Conservation (phyloP, 2,797 vertebrate genomes). For the Thaleichthys pacificus region DNA sequence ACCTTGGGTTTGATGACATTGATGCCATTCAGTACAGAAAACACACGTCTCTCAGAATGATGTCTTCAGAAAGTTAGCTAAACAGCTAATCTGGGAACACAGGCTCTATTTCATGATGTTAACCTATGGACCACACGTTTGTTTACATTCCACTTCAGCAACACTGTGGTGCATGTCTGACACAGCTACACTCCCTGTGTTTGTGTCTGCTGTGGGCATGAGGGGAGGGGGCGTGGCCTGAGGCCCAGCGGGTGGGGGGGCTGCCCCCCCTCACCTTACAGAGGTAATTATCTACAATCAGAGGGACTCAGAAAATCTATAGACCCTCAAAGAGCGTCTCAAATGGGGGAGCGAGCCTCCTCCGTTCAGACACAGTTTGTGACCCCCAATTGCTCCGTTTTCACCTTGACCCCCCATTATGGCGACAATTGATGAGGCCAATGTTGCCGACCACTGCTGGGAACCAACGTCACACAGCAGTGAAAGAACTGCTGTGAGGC, state of each 20-base stretch:
- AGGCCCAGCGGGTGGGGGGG: constrained; percentile 27
- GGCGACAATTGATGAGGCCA: constrained; percentile 24
- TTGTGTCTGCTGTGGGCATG: neutral
- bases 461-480: constrained; percentile 26
- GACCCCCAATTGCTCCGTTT: constrained; percentile 24
- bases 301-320: constrained; percentile 43
- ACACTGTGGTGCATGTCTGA: no score
- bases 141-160: no score
- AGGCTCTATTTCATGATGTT: neutral
- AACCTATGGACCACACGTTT: neutral
- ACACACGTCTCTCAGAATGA: neutral
- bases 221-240: neutral
- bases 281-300: constrained; percentile 63
- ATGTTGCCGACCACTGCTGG: constrained; percentile 19
- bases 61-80: neutral
- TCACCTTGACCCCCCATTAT: constrained; percentile 46
- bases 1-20: neutral
- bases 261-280: constrained; percentile 36
- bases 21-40: neutral
- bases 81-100: neutral
- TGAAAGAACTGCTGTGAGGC: constrained; percentile 4
- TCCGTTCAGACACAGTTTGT: constrained; percentile 30
- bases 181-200: neutral
- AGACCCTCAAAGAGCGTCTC: constrained; percentile 38
- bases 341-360: constrained; percentile 22